A percentile compares a stretch with the other conserved stretches of the same genome.
Evolutionary conservation across 2,113 vertebrate species (phyloP).

Genomic region (Rafetus swinhoei): DNA sequence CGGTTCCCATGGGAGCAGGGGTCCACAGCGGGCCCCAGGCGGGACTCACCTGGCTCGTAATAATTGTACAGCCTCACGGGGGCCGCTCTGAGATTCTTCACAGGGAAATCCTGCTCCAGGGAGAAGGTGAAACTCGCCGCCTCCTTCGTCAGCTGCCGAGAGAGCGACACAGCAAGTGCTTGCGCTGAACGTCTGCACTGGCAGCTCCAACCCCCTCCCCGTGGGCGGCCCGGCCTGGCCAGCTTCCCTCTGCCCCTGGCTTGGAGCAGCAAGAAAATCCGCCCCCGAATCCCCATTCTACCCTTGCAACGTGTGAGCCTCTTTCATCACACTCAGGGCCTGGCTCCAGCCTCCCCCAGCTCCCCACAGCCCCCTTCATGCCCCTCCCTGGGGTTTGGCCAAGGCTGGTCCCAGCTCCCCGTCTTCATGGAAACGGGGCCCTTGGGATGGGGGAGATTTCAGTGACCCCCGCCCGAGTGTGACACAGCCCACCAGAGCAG

Average conservation of each 20-base stretch:
- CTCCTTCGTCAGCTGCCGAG: constrained; percentile 21
- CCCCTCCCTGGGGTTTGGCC: not conserved
- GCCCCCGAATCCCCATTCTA: not conserved
- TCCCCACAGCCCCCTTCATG: not conserved
- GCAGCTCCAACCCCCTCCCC: no score
- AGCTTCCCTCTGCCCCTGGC: not conserved
- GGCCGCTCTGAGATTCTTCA: no score
- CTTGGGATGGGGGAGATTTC: not conserved
- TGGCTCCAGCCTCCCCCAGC: not conserved
- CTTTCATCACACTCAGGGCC: not conserved
- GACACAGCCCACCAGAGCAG: no score
- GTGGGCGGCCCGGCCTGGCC: not conserved
- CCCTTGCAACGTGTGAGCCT: not conserved
- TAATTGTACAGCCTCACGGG: constrained; percentile 51
- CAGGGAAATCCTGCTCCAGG: no score
- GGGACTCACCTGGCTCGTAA: constrained; percentile 41
- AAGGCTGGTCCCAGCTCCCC: not conserved
- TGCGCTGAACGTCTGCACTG: no score
- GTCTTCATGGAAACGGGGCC: not conserved
- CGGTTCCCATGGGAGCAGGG: no score
- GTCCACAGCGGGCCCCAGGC: accelerated
- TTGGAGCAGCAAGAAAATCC: not conserved
- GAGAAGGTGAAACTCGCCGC: not conserved
- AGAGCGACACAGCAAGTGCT: not conserved
- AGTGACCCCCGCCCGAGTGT: no score